Percentiles rank a stretch among this genome's conserved stretches.
Evolutionary conservation across 2,797 vertebrate species (phyloP).

Genomic region (Anas capensis): DNA sequence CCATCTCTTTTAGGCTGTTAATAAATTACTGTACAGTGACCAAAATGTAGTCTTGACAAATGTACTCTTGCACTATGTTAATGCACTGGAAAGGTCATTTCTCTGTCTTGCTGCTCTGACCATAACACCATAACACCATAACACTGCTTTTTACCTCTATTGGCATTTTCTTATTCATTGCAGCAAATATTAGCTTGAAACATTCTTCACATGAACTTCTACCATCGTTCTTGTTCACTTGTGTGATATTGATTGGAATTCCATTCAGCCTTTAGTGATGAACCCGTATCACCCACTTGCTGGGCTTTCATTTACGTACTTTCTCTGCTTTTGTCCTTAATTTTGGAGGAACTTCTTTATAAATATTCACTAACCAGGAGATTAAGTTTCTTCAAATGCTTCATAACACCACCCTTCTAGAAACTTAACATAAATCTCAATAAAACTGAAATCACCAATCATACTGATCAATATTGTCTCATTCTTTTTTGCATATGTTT

Average conservation of each 20-base stretch:
- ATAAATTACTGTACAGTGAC: slow-evolving; percentile 5
- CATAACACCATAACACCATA: background rate
- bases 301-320: background rate
- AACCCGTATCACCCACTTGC: rapidly evolving
- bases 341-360: background rate
- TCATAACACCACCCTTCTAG: background rate
- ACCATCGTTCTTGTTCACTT: background rate
- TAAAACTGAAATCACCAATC: background rate
- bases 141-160: background rate
- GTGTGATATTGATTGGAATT: background rate
- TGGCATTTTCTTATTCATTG: background rate
- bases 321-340: background rate
- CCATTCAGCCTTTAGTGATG: background rate
- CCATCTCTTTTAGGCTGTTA: background rate
- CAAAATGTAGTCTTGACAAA: slow-evolving; percentile 1
- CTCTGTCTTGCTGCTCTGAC: background rate
- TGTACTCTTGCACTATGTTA: background rate
- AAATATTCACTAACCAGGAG: background rate
- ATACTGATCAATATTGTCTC: background rate
- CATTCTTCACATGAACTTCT: background rate
- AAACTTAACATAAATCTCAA: background rate
- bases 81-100: background rate
- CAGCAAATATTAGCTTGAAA: background rate
- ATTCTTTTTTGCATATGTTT: background rate
- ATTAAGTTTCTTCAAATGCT: background rate